phyloP scores from a whole-genome alignment of 2,888 invertebrate genomes.

The Quadroppia sp. region DNA sequence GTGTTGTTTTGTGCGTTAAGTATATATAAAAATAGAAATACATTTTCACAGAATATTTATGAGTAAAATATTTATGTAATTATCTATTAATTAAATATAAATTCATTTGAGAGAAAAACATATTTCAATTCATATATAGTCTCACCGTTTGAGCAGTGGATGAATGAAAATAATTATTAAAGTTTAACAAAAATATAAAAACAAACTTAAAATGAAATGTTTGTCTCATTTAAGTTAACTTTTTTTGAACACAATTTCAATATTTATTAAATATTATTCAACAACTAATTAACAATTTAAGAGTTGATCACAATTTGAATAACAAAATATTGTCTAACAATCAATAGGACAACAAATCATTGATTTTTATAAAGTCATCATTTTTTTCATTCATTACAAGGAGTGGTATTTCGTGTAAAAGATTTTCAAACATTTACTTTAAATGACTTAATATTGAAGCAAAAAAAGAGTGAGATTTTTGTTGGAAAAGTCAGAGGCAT shows the following conservation, averaged over 20 bases:
- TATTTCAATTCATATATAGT: background rate
- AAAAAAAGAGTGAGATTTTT: background rate
- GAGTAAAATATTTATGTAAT: background rate
- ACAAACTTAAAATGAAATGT: background rate
- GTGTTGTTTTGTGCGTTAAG: too few species aligned
- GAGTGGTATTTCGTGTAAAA: background rate
- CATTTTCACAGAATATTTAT: background rate
- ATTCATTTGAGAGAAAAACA: background rate
- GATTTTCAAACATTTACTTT: background rate
- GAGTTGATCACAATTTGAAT: background rate
- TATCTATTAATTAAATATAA: background rate
- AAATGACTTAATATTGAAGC: background rate
- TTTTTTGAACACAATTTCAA: background rate
- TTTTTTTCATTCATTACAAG: too few species aligned
- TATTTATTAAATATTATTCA: background rate
- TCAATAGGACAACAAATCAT: too few species aligned
- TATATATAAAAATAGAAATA: too few species aligned
- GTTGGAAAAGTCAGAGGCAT: background rate
- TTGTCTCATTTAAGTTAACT: background rate
- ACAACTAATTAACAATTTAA: background rate
- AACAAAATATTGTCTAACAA: background rate
- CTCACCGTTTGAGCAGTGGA: constrained; percentile 13
- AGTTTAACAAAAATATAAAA: background rate
- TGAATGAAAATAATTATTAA: background rate
- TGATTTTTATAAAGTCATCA: too few species aligned